Percentiles rank a stretch among this genome's conserved stretches.
These are phyloP conservation scores for Thymelicus acteon DNA, from an alignment of 2,888 invertebrate species.

Conservation along the genomic window DNA sequence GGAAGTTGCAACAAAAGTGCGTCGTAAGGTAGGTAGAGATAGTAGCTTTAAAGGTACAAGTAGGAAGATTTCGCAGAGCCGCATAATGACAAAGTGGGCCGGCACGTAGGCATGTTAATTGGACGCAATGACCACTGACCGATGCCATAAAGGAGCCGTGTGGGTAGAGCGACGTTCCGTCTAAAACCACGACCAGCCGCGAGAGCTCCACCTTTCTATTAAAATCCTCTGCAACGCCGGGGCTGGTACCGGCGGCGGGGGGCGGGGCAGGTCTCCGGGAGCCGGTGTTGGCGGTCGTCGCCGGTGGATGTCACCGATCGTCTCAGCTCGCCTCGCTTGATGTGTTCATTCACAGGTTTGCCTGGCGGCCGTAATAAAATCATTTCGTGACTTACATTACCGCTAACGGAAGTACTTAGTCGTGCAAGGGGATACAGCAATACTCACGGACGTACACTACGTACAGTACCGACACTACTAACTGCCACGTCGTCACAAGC, in stretches of 20 bases:
- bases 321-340: conserved; percentile 61
- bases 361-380: conserved; percentile 58
- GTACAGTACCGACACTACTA: background rate
- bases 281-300: conserved; percentile 51
- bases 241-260: conserved; percentile 33
- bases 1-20: conserved; percentile 49
- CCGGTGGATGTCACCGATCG: conserved; percentile 65
- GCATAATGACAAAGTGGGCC: conserved; percentile 72
- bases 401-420: conserved; percentile 33
- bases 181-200: conserved; percentile 60
- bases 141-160: conserved; percentile 76
- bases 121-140: conserved; percentile 76
- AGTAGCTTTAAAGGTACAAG: conserved; percentile 41
- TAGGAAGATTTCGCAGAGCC: conserved; percentile 72
- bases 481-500: too few relatives aligned
- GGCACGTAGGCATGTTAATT: conserved; percentile 82
- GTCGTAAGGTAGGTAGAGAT: conserved; percentile 36
- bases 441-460: background rate
- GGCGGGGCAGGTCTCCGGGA: conserved; percentile 51
- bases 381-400: conserved; percentile 36
- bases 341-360: conserved; percentile 80
- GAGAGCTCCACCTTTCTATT: conserved; percentile 47
- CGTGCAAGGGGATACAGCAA: conserved; percentile 7
- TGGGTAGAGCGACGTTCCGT: conserved; percentile 76
- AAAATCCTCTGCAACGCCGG: conserved; percentile 26